Conservation (phyloP, 2,888 invertebrate genomes). For the Camponotus fellah region DNA sequence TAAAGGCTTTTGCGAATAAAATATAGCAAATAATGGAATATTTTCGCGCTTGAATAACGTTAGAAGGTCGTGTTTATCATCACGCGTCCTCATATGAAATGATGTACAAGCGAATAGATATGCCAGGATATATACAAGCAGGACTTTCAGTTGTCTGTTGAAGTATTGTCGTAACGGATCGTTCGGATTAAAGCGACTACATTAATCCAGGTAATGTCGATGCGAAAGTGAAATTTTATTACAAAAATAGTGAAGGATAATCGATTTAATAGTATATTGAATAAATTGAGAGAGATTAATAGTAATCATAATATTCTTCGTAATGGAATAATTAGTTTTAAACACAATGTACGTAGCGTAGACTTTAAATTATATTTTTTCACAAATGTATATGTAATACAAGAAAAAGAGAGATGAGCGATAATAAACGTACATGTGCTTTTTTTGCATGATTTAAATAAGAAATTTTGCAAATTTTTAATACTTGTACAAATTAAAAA, state of each 20-base stretch:
- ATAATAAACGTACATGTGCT: not conserved
- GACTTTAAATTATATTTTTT: not conserved
- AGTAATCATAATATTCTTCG: not conserved
- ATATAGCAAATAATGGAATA: not conserved
- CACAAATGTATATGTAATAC: not conserved
- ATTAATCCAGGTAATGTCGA: conserved; percentile 29
- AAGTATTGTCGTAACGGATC: conserved; percentile 63
- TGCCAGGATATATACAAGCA: conserved; percentile 22
- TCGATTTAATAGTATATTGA: not conserved
- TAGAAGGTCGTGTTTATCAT: conserved; percentile 58
- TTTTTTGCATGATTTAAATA: not conserved
- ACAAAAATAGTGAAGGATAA: not conserved
- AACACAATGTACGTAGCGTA: not conserved
- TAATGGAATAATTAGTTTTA: not conserved
- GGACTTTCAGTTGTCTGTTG: conserved; percentile 66
- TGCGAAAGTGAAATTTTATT: conserved; percentile 4
- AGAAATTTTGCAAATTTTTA: not conserved
- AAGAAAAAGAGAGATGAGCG: not conserved
- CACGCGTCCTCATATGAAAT: not conserved
- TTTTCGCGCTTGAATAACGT: conserved; percentile 5
- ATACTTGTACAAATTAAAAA: not conserved
- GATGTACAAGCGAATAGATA: conserved; percentile 2
- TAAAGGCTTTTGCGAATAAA: not conserved
- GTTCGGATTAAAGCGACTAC: conserved; percentile 15
- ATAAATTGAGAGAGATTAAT: not conserved